Percentiles rank a stretch among this genome's conserved stretches.
phyloP scores from a whole-genome alignment of 1,140 invertebrate genomes.

The Solen grandis region DNA sequence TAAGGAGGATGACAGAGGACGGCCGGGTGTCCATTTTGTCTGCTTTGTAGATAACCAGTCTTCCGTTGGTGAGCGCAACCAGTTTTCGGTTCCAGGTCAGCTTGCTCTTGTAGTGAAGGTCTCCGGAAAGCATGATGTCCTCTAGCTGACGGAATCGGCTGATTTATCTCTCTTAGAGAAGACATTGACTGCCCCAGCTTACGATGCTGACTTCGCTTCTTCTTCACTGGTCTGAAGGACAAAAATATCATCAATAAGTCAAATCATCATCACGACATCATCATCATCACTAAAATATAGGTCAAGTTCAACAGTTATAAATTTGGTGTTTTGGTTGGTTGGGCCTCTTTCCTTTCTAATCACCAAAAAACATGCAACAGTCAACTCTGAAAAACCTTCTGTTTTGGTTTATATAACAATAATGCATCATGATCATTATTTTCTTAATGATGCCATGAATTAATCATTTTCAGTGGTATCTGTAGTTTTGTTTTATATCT shows the following conservation, averaged over 20 bases:
- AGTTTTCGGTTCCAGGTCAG: slow-evolving; percentile 66
- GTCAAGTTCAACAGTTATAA: too few species aligned
- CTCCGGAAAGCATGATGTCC: slow-evolving; percentile 63
- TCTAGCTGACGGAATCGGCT: slow-evolving; percentile 64
- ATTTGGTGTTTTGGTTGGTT: too few species aligned
- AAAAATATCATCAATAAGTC: too few species aligned
- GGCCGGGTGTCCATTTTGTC: slow-evolving; percentile 64
- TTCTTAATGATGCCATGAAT: background rate
- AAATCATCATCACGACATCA: too few species aligned
- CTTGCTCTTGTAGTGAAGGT: slow-evolving; percentile 64
- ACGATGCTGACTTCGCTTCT: slow-evolving; percentile 19
- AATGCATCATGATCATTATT: background rate
- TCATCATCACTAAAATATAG: too few species aligned
- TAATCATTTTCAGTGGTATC: too few species aligned
- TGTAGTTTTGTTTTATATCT: too few species aligned
- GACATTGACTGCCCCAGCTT: slow-evolving; percentile 47
- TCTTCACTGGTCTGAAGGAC: slow-evolving; percentile 30
- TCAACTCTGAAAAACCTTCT: too few species aligned
- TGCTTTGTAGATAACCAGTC: slow-evolving; percentile 65
- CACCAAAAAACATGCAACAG: too few species aligned
- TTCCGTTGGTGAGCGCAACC: slow-evolving; percentile 65
- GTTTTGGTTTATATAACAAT: background rate
- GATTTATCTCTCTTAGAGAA: slow-evolving; percentile 63
- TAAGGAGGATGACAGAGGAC: slow-evolving; percentile 58
- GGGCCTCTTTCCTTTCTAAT: too few species aligned